Conservation (phyloP, 2,888 invertebrate species). For the Arge pagana region DNA sequence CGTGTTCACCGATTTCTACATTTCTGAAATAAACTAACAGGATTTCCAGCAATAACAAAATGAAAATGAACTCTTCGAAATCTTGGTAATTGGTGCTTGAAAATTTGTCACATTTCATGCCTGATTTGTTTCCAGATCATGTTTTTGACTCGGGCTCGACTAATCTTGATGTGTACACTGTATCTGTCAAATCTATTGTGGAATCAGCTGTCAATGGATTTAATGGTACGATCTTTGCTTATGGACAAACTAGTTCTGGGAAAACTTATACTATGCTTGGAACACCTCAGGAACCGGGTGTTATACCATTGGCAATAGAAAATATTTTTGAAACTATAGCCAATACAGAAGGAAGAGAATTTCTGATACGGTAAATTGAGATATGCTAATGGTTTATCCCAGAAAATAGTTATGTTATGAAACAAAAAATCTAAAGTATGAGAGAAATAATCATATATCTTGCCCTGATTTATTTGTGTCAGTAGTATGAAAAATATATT, state of each 20-base stretch:
- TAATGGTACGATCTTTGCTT: constrained; percentile 89
- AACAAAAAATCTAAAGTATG: background rate
- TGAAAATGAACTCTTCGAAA: too few species aligned
- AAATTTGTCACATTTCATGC: too few species aligned
- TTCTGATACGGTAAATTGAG: constrained; percentile 67
- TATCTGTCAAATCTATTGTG: constrained; percentile 73
- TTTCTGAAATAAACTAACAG: too few species aligned
- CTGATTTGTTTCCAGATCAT: constrained; percentile 76
- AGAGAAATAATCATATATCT: constrained; percentile 5
- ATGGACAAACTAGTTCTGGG: constrained; percentile 90
- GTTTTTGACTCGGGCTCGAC: constrained; percentile 68
- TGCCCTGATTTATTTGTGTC: constrained; percentile 12
- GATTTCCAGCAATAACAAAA: too few species aligned
- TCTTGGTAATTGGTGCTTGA: too few species aligned
- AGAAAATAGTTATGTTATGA: constrained; percentile 3
- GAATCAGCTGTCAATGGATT: constrained; percentile 74
- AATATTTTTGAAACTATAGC: constrained; percentile 73
- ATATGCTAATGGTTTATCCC: constrained; percentile 9
- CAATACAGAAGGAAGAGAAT: constrained; percentile 69
- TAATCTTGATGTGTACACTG: constrained; percentile 69
- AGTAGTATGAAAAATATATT: constrained; percentile 12
- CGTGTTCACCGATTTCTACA: too few species aligned
- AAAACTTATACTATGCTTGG: constrained; percentile 88
- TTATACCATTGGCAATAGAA: constrained; percentile 74
- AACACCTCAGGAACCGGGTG: constrained; percentile 68